These are phyloP conservation scores for Panthera uncia DNA, from an alignment of 2,113 vertebrate species.

Conservation along the genomic window DNA sequence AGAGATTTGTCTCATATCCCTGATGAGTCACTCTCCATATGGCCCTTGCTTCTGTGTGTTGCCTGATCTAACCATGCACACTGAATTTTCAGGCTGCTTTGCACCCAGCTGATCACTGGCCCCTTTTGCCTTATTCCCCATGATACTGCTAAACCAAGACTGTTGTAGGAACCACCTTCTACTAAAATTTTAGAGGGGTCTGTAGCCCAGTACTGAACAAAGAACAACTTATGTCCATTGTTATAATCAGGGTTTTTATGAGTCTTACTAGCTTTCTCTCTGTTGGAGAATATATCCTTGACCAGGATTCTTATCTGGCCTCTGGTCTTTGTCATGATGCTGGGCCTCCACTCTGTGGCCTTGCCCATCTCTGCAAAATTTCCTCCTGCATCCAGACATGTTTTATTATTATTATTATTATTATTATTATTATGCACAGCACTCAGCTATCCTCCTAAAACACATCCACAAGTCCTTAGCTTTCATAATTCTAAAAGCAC, in stretches of 20 bases:
- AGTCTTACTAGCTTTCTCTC: background rate
- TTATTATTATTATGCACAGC: background rate
- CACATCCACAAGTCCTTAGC: background rate
- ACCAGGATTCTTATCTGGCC: background rate
- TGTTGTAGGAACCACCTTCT: background rate
- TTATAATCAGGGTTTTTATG: background rate
- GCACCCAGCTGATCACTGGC: background rate
- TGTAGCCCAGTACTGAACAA: background rate
- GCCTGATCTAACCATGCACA: background rate
- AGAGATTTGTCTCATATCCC: background rate
- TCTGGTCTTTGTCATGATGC: background rate
- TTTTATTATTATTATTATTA: background rate
- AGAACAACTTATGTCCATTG: background rate
- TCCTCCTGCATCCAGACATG: background rate
- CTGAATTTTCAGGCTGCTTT: background rate
- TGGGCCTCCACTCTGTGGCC: background rate
- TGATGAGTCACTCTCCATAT: slow-evolving; percentile 26
- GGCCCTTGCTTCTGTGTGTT: background rate
- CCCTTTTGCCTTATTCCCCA: background rate
- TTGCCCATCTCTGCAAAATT: background rate
- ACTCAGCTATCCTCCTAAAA: background rate
- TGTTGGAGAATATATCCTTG: background rate
- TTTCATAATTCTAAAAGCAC: slow-evolving; percentile 10
- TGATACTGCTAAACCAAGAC: background rate
- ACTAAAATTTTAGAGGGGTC: background rate